These are phyloP conservation scores for Timema podura DNA, from an alignment of 2,888 invertebrate genomes.

Conservation along the genomic window DNA sequence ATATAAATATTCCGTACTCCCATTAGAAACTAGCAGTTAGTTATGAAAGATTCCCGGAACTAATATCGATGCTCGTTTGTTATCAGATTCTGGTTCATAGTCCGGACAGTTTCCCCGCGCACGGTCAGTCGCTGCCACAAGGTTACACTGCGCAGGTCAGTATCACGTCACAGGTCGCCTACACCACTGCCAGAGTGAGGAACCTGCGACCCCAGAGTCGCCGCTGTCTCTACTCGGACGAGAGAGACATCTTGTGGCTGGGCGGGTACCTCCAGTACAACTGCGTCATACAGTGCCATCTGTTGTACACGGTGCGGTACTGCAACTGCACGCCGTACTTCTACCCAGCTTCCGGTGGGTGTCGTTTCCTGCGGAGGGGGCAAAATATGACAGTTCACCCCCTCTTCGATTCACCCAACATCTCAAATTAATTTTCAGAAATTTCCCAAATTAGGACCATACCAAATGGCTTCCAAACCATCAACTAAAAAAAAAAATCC, in stretches of 20 bases:
- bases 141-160: not conserved
- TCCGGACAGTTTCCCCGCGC: constrained; percentile 6
- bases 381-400: no score
- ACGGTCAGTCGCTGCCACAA: not conserved
- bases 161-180: constrained; percentile 2
- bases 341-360: not conserved
- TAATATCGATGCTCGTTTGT: no score
- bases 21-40: no score
- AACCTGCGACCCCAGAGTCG: not conserved
- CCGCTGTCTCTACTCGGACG: constrained; percentile 3
- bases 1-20: no score
- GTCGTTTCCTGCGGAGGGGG: not conserved
- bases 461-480: no score
- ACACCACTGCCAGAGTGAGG: constrained; percentile 11
- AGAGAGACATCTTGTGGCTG: constrained; percentile 11
- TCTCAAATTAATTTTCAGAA: no score
- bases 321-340: constrained; percentile 17
- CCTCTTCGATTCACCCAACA: not conserved
- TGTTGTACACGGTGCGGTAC: constrained; percentile 4
- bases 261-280: constrained; percentile 12
- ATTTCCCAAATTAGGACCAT: no score
- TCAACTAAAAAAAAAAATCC: no score
- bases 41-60: no score
- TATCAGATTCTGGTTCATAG: not conserved
- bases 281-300: constrained; percentile 9